Evolutionary conservation across 2,888 invertebrate species (phyloP).

Genomic region (Metacarcinus magister): DNA sequence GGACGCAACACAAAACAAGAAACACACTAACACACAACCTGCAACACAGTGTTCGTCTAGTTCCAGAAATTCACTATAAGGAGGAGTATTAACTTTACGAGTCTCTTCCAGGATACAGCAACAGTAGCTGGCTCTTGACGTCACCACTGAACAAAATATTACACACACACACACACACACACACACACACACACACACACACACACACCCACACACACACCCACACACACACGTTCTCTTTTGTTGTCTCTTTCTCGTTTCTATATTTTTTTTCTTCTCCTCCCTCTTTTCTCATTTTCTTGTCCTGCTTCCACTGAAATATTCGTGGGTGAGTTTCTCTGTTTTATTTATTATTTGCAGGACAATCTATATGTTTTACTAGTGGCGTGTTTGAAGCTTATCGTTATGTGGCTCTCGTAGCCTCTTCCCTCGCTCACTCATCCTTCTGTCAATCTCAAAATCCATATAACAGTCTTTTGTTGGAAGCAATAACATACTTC

Average conservation of each 20-base stretch:
- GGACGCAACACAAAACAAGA: not conserved
- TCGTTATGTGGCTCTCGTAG: not conserved
- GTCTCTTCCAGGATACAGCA: not conserved
- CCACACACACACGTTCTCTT: too few species aligned
- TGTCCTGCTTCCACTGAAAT: not conserved
- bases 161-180: too few species aligned
- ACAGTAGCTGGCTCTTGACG: not conserved
- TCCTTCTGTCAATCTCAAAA: not conserved
- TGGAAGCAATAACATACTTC: not conserved
- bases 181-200: too few species aligned
- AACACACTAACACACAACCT: not conserved
- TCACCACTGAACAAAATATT: not conserved
- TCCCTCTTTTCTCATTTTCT: not conserved
- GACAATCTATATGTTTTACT: not conserved
- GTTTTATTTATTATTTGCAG: not conserved
- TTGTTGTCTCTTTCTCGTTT: too few species aligned
- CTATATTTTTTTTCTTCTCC: not conserved
- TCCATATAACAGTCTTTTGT: conserved; percentile 8
- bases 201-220: too few species aligned
- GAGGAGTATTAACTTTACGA: not conserved
- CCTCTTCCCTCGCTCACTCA: not conserved
- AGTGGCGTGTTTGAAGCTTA: conserved; percentile 26
- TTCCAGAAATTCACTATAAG: not conserved
- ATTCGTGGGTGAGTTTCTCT: not conserved
- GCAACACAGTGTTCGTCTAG: not conserved